phyloP scores from a whole-genome alignment of 2,113 vertebrate genomes.

The Cephalopterus ornatus region DNA sequence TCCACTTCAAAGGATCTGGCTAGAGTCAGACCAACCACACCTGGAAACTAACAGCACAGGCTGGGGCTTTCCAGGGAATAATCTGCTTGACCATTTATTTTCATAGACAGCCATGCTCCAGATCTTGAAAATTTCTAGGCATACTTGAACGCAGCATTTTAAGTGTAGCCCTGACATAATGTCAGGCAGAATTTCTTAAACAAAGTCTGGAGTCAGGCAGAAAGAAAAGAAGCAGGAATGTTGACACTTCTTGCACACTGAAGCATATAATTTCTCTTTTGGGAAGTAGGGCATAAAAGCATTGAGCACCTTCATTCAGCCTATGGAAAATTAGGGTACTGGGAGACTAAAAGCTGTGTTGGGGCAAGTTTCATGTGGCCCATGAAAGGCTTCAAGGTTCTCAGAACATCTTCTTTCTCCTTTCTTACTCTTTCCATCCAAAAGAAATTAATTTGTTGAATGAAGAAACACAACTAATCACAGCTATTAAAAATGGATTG shows the following conservation, averaged over 20 bases:
- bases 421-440: neutral
- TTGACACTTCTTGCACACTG: neutral
- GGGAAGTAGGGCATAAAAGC: neutral
- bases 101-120: neutral
- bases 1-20: neutral
- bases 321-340: neutral
- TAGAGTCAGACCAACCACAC: neutral
- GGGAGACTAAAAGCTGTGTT: neutral
- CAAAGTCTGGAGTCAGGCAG: neutral
- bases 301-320: neutral
- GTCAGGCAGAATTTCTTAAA: neutral
- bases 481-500: constrained; percentile 2
- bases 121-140: neutral
- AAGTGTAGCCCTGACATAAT: neutral
- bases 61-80: neutral
- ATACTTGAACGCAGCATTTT: neutral
- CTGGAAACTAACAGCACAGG: neutral
- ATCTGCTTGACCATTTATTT: neutral
- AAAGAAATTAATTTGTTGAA: neutral
- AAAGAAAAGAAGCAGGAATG: neutral
- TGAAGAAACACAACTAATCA: constrained; percentile 10
- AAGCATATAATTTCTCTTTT: neutral
- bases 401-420: neutral
- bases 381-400: neutral
- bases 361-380: neutral